A percentile compares a stretch with the other conserved stretches of the same genome.
These are phyloP conservation scores for Pelvicachromis taeniatus DNA, from an alignment of 2,113 vertebrate species.

Conservation along the genomic window DNA sequence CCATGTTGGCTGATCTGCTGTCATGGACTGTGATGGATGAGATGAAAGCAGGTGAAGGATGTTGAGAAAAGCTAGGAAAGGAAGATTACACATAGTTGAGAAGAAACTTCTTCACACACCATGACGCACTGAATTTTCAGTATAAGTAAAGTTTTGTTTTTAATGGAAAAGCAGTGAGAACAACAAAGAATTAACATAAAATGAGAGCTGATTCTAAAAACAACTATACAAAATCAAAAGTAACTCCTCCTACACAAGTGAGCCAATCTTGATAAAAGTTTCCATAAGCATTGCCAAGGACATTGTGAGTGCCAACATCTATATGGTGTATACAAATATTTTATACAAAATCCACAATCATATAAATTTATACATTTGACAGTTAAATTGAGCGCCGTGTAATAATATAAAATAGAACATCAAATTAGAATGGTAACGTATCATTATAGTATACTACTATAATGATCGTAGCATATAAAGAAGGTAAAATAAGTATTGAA, in stretches of 20 bases:
- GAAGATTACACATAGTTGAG: slow-evolving; percentile 26
- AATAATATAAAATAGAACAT: neutral
- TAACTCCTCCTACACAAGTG: neutral
- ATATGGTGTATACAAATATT: neutral
- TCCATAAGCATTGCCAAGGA: neutral
- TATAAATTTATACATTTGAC: neutral
- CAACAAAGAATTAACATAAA: slow-evolving; percentile 5
- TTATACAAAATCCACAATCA: neutral
- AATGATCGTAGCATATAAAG: neutral
- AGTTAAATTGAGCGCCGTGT: neutral
- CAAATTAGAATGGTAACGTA: neutral
- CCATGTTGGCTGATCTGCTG: slow-evolving; percentile 78
- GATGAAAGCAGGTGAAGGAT: slow-evolving; percentile 12
- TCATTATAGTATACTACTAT: neutral
- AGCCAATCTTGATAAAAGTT: neutral
- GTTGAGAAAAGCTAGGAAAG: slow-evolving; percentile 27
- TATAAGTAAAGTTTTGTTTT: neutral
- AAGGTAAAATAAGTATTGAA: neutral
- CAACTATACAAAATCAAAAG: neutral
- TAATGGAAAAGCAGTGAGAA: slow-evolving; percentile 6
- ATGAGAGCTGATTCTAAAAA: neutral
- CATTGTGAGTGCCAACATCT: neutral
- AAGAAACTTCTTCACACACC: neutral
- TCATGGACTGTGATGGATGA: slow-evolving; percentile 72
- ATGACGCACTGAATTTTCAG: neutral